Conservation (phyloP, 2,113 vertebrate genomes). For the Herpetotheres cachinnans region DNA sequence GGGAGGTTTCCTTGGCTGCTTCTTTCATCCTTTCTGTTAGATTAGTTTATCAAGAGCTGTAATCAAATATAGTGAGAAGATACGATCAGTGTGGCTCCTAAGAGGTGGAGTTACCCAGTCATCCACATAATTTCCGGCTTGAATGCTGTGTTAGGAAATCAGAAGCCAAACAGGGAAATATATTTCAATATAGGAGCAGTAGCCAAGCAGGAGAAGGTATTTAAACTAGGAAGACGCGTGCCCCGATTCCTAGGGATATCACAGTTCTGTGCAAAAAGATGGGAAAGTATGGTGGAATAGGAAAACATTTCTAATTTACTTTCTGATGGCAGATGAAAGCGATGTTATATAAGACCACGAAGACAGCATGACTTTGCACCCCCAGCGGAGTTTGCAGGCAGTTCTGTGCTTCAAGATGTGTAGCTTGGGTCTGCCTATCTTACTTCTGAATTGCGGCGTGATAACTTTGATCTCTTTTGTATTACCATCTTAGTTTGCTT, state of each 20-base stretch:
- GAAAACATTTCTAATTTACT: slow-evolving; percentile 6
- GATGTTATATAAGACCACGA: background rate
- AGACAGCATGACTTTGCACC: background rate
- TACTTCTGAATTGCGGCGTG: slow-evolving; percentile 8
- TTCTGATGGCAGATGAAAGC: slow-evolving; percentile 35
- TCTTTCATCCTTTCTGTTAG: background rate
- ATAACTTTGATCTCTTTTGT: slow-evolving; percentile 34
- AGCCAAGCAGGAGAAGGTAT: background rate
- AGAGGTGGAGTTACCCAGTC: background rate
- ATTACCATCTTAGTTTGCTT: slow-evolving; percentile 34
- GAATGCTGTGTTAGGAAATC: slow-evolving; percentile 2
- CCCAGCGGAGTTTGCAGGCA: background rate
- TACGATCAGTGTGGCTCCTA: background rate
- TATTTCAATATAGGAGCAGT: background rate
- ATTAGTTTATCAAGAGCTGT: background rate
- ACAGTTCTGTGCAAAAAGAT: background rate
- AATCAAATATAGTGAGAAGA: background rate
- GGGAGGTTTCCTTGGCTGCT: background rate
- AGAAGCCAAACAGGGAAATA: background rate
- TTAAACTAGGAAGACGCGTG: background rate
- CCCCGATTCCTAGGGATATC: background rate
- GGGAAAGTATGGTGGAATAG: background rate
- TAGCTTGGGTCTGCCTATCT: background rate
- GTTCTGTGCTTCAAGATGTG: slow-evolving; percentile 20
- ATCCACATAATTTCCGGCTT: background rate